A percentile compares a stretch with the other conserved stretches of the same genome.
phyloP scores from a whole-genome alignment of 1,140 invertebrate species.

The Heliothis subflexa region DNA sequence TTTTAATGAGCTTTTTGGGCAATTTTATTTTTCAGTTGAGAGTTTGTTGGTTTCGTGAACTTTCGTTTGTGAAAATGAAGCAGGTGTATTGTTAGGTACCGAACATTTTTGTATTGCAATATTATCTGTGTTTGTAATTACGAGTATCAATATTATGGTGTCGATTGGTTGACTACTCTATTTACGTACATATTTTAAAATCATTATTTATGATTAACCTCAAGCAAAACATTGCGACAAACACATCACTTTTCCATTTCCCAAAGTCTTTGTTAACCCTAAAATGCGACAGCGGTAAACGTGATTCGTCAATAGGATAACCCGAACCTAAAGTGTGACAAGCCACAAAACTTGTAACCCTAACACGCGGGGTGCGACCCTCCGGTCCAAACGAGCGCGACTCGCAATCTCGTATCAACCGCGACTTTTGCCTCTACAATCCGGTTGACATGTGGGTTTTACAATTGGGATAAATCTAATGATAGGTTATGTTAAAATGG shows the following conservation, averaged over 20 bases:
- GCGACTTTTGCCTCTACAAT: conserved; percentile 48
- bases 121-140: no score
- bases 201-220: no score
- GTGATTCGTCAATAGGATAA: conserved; percentile 38
- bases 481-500: conserved; percentile 9
- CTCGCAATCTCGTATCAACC: conserved; percentile 55
- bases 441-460: conserved; percentile 45
- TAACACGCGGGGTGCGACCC: conserved; percentile 55
- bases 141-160: no score
- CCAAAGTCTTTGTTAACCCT: conserved; percentile 54
- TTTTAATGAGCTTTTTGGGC: conserved; percentile 75
- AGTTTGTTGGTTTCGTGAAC: neutral
- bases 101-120: no score
- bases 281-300: conserved; percentile 36
- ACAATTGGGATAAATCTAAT: conserved; percentile 43
- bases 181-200: no score
- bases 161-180: no score
- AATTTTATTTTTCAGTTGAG: neutral
- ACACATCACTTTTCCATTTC: conserved; percentile 8
- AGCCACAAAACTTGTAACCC: conserved; percentile 52
- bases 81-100: neutral
- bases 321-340: conserved; percentile 47
- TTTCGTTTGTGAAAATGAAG: neutral
- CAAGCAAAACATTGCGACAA: no score
- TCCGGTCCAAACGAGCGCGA: conserved; percentile 19